These are phyloP conservation scores for Drosophila phalerata DNA, from an alignment of 2,888 invertebrate species.

Conservation along the genomic window DNA sequence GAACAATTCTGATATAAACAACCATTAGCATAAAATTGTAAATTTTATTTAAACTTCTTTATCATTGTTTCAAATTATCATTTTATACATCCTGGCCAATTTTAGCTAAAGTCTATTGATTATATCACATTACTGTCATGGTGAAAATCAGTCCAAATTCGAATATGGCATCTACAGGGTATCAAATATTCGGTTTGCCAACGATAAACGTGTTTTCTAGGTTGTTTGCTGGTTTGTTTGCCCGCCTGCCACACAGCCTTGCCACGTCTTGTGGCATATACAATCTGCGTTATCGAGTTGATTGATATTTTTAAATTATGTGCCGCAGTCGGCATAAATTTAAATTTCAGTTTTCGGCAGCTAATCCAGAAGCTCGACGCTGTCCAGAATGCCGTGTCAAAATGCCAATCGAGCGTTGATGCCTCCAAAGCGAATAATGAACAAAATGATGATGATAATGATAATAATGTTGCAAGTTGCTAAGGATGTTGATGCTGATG, in stretches of 20 bases:
- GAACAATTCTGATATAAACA: no score
- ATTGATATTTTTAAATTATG: conserved; percentile 81
- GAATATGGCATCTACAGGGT: background rate
- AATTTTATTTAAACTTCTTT: no score
- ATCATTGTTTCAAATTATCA: no score
- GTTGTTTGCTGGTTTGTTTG: conserved; percentile 64
- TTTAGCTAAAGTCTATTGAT: no score
- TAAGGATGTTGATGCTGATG: conserved; percentile 6
- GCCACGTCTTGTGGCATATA: conserved; percentile 28
- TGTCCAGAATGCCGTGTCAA: conserved; percentile 69
- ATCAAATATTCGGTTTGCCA: background rate
- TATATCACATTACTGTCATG: no score
- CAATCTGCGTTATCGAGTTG: conserved; percentile 78
- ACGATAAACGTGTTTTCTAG: background rate
- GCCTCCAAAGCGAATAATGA: conserved; percentile 7
- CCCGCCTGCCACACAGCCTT: conserved; percentile 27
- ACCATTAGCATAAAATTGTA: no score
- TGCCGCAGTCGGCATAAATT: conserved; percentile 80
- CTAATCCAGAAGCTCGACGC: conserved; percentile 68
- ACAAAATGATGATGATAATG: conserved; percentile 10
- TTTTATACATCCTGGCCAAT: no score
- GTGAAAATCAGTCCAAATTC: no score
- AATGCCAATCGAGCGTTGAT: conserved; percentile 75
- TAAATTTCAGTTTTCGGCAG: conserved; percentile 61
- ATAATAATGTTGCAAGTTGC: conserved; percentile 20